Base-by-base conservation (phyloP, 2,888 invertebrate genomes). In the Tethea ocularis region DNA sequence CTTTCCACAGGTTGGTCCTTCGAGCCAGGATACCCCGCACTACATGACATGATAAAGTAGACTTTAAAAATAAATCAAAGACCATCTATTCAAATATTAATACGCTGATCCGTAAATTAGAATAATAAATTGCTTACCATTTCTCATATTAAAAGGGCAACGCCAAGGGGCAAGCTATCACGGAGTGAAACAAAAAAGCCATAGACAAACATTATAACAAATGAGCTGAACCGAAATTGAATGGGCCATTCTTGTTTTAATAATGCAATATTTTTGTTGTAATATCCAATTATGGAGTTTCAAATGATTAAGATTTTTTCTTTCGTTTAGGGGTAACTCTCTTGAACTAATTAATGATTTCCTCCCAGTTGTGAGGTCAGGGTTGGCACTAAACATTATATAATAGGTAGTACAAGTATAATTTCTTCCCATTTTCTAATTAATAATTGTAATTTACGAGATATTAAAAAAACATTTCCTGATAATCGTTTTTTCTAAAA, bases 331-430 rank as follows among this genome's bases (percentile, higher is more conserved):
- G 85, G 87, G 84, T 82, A 87, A 85, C 80, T 84, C 77, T 77
- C 74, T 75, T 80, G 83, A 78, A 84, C 89, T 92, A 91, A 91
- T 92, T 92, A 91, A 92, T 92, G 91, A 88, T 87, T 83, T 82
- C 82, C 80, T 84, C 84, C 77, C 86, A 82, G 84, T 77, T 74
- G 84, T n/a, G 85, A 75, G 80, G 72, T 75, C 78, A 80, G 82
- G 81, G 82, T 60, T 81, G 80, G 56, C 80, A 74, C 72, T 46
- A 10, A 46, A 3, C 8, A 46, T 20, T 17, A 20, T 33, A n/a
- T n/a, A n/a, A n/a, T n/a, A n/a, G n/a, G n/a, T n/a, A n/a, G n/a
- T n/a, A n/a, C n/a, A n/a, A n/a, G 13, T 13, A 20, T 20, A 20
- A 7, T 41, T 41, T 17, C 6, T 17, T 17, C 7, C n/a, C n/a